Base-by-base conservation (phyloP, 2,797 vertebrate species). In the Sternotherus odoratus region DNA sequence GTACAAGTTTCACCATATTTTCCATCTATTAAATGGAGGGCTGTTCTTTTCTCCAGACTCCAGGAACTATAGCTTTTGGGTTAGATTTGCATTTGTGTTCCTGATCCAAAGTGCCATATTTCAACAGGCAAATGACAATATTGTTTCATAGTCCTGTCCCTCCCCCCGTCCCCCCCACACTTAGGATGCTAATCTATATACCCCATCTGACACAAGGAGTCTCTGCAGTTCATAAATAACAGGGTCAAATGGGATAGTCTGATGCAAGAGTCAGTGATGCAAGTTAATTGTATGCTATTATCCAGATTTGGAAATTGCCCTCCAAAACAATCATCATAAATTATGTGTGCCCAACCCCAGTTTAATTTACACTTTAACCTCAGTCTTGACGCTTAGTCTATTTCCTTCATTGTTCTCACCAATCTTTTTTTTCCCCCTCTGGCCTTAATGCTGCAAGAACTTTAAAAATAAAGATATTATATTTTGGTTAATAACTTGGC, bases 331-430 rank as follows among this genome's bases (percentile, higher is more conserved):
- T 43, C 3, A 53, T 69, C 8, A 86, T 60, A 83, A 92, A 90
- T 63, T 85, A 86, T 48, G 26, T 24, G 60, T 86, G 69, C 77
- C 69, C 72, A 88, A 56, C 77, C 60, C 78, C 66, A 46, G 81
- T 88, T 82, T 88, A 92, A 92, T 85, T 85, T 92, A 88, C 43
- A 85, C 50, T 11, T 75, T 83, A 54, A 81, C 50, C 66, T 86
- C 36, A 78, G 86, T 33, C 54, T 74, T 90, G 49, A 86, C 48
- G 90, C 89, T 93, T 93, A 92, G 77, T 86, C n/a, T 24, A 56
- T 19, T 72, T 63, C 8, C 83, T 83, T n/a, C 26, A 46, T 30
- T 85, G 36, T 54, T 48, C 69, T 79, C 80, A 49, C 60, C 86
- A 86, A 8, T 86, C 84, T 89, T 84, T 39, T 60, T 26, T 9